Base-by-base conservation (phyloP, 1,140 invertebrate genomes). In the Sitodiplosis mosellana region DNA sequence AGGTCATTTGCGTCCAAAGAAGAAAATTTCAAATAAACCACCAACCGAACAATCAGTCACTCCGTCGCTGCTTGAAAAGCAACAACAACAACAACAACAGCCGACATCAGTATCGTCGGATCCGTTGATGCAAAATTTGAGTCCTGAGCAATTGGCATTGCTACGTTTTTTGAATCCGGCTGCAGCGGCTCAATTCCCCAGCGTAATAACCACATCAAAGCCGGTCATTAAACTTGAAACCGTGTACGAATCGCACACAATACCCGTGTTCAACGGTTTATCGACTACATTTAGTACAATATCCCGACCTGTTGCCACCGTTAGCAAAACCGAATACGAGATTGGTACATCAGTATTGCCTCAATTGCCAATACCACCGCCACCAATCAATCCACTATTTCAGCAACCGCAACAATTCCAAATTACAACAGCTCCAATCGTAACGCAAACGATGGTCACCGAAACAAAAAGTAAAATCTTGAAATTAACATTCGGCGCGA, bases 401-500 rank as follows among this genome's bases (percentile, higher is more conserved):
- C 66, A 60, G 3, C 61, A 56, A 2, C 74, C 78, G 52, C 78
- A 75, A 22, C 82, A 86, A 51, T 82, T 80, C 54, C 76, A 80
- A 12, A 64, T 87, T 8, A 87, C 82, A 4, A 86, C 81, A n/a
- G 81, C 82, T 0, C 83, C 85, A 0, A 68, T 88, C 14, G 71
- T 87, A 1, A 75, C 83, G 40, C 83, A 83, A 54, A 87, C 83
- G 0, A 66, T 84, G 52, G 73, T 87, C 5, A 87, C 82, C 1
- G 70, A 80, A 45, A 88, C 86, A 0, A 77, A 85, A 33, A 85
- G 83, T 42, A 83, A 84, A 63, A 70, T 89, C 17, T 63, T 90
- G 17, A 87, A 88, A 59, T 65, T 91, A 12, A 88, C 84, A 1
- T 90, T 91, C 59, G 85, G 86, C 5, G 87, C 87, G 18, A 85